Evolutionary conservation across 2,888 invertebrate species (phyloP), one percentile per base, ranked within the genome.

Genomic region (Choreutis nemorana): DNA sequence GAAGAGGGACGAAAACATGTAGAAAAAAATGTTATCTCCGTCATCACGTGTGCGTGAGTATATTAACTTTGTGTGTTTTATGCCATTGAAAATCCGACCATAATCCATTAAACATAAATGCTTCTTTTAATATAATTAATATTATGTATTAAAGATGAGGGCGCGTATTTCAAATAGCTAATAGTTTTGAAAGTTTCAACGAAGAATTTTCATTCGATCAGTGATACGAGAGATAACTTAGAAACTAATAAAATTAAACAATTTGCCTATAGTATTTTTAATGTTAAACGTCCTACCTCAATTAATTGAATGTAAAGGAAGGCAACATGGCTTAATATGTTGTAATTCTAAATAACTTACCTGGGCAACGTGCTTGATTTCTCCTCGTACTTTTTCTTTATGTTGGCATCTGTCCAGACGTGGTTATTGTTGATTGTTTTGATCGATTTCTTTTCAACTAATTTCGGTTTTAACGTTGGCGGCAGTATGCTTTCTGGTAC

Each of bases 351-450:
- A 24, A 34, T 26, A 12, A 41, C 70, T 63, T 54, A 73, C 75
- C 63, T 61, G 14, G 51, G 50, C 18, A 54, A 33, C 18, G 52
- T 42, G 9, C 60, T 46, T 21, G 54, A 45, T 46, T 55, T 64
- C 23, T 50, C 58, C 22, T 53, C 48, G 31, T 42, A 44, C 32
- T 39, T 47, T 39, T 48, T 64, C 23, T 45, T 44, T 30, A 64
- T 60, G 44, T 61, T 64, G 12, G 62, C 59, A 36, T 60, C 62
- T 2, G 67, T 57, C 75, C 75, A 77, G 31, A 71, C 61, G 39
- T 65, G 63, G 42, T 77, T 77, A 42, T 77, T 78, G 35, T 78
- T 78, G n/a, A 77, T 62, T 48, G 63, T 68, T 41, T 73, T 73
- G 14, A 62, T 61, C 14, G 61, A 35, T 51, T 65, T 70, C 22